Evolutionary conservation across 2,888 invertebrate species (phyloP), one percentile per base, ranked within the genome.

Genomic region (Sinopyrophorus schimmeli): DNA sequence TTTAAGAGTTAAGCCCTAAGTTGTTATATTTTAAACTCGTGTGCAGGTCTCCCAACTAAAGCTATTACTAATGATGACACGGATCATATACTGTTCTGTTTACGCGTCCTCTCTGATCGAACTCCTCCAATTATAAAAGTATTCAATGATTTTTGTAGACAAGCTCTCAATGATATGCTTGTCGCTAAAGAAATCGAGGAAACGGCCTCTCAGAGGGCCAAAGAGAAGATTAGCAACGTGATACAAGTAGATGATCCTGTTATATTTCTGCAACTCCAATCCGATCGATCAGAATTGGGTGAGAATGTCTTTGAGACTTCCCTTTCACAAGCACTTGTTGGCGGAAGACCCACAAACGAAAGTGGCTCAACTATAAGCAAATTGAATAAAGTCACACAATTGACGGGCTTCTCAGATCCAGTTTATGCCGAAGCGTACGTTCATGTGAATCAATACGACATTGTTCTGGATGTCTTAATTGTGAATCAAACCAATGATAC

Each of bases 351-450:
- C 11, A 67, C 67, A 10, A 74, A 75, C 24, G 80, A 81, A 47
- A 69, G 77, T 18, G 74, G 76, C n/a, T 74, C 80, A 12, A 78
- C 81, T 1, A 74, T 76, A 30, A 83, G 77, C 58, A 83, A 81
- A 60, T 68, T 84, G 10, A 83, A 83, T 53, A 87, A 87, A 74
- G 93, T 74, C 4, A 94, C 95, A 21, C 99, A 99, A 74, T 79
- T 99, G 66, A 98, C 99, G 2, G 99, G 98, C 7, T 98, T 98
- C 77, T 96, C 96, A 0, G 99, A 99, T 79, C 98, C 99, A 0
- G 97, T 99, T 51, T 99, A 99, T 74, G 94, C 99, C 0, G 99
- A 99, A 77, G 98, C 99, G n/a, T 93, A 98, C 68, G 98, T 99
- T 1, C 89, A 98, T 73, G 98, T 99, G 60, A 96, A 96, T 75